Evolutionary conservation across 1,140 invertebrate species (phyloP), one percentile per base, ranked within the genome.

Genomic region (Chionoecetes opilio): DNA sequence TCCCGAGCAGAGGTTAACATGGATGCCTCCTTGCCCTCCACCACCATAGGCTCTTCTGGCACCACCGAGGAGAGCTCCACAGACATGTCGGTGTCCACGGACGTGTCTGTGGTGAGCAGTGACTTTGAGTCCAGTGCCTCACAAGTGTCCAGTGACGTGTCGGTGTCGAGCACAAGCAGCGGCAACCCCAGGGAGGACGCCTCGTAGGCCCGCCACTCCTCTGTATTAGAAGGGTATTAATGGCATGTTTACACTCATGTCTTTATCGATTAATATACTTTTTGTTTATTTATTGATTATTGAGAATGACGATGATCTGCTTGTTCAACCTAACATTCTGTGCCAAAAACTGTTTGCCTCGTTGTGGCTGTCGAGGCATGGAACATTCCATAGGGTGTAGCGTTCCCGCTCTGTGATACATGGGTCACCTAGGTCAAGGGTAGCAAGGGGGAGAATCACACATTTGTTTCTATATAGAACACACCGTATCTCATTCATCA

Each of bases 201-300:
- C 38, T 94, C 53, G 63, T 89, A 94, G 53, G 93, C 46, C 87
- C 38, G 91, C 17, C 63, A 85, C 46, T 38, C 92, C 38, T 46
- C 9, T 94, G 87, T 37, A 94, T 41, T 84, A 91, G 91, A 94
- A 94, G 93, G 93, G 93, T 94, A 94, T 94, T 94, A 94, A 94
- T 84, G 93, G 88, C 93, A 89, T 94, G 93, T 91, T 26, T 9
- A 34, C 29, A 94, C 38, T 94, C 93, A 89, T 89, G 93, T 84
- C 93, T 82, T 21, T 94, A 94, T 90, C 91, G 90, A 63, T 89
- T 94, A 94, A 63, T 89, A 29, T 84, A 90, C 89, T 90, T 93
- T 53, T 93, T 94, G 35, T 94, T 94, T 75, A 85, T 94, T 89
- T 89, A 75, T 89, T 94, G n/a, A 29, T 37, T 90, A 37, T 84